Percentiles rank a stretch among this genome's conserved stretches.
These are phyloP conservation scores for Drosophila subquinaria DNA, from an alignment of 2,888 invertebrate genomes.

Conservation along the genomic window DNA sequence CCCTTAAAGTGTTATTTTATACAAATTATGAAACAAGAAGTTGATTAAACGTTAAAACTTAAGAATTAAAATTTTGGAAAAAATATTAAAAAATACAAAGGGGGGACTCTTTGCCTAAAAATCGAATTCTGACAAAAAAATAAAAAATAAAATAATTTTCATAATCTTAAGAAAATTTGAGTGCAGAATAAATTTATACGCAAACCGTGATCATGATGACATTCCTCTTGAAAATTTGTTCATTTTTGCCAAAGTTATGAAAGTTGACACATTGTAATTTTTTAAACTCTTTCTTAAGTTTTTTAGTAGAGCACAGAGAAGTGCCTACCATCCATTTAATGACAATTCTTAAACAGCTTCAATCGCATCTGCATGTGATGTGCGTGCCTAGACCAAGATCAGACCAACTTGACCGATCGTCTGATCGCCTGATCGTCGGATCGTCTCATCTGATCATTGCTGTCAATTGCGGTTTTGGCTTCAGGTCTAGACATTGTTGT, in stretches of 20 bases:
- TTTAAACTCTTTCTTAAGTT: neutral
- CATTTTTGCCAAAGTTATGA: too few relatives aligned
- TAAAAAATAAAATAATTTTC: too few relatives aligned
- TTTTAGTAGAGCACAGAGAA: conserved; percentile 16
- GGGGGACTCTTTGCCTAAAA: too few relatives aligned
- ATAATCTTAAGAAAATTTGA: too few relatives aligned
- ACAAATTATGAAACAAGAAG: too few relatives aligned
- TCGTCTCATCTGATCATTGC: conserved; percentile 68
- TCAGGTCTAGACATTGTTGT: conserved; percentile 21
- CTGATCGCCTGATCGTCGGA: conserved; percentile 43
- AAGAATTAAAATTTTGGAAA: too few relatives aligned
- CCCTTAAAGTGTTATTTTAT: neutral
- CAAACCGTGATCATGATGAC: too few relatives aligned
- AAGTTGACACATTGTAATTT: neutral
- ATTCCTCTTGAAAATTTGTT: too few relatives aligned
- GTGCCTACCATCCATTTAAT: conserved; percentile 3
- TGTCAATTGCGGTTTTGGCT: conserved; percentile 60
- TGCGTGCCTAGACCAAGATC: conserved; percentile 61
- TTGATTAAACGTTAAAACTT: too few relatives aligned
- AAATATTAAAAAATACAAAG: too few relatives aligned
- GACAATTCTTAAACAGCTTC: conserved; percentile 1
- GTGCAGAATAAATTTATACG: too few relatives aligned
- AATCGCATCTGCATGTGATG: conserved; percentile 29
- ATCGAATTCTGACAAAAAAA: too few relatives aligned
- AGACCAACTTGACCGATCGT: conserved; percentile 34